Evolutionary conservation across 2,888 invertebrate genomes (phyloP), one percentile per base, ranked within the genome.

Genomic region (Diplolepis rosae): DNA sequence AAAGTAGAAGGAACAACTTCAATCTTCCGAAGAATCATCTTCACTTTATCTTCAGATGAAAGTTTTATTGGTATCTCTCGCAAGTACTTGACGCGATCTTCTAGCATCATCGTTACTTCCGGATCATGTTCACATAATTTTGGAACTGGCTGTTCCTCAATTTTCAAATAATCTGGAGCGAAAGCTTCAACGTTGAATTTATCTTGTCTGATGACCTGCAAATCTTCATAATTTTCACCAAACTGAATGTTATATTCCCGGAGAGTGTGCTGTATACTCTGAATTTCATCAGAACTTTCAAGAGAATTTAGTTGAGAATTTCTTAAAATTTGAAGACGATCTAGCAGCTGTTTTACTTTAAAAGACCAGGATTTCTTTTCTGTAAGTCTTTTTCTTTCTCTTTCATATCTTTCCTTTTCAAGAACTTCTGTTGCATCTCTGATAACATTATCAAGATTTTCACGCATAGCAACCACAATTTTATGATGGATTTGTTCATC

Each of bases 1-100:
- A 22, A 50, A 24, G 1, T 9, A 1, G 50, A 50, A 24, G 50
- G 22, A 76, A 77, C 84, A 75, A 71, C 84, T 80, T 73, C 87
- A 65, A 92, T 85, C 7, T 84, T 79, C 42, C 82, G 87, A 7
- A 82, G 79, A 22, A 92, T 82, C 83, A 90, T 88, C 71, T 87
- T 86, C 74, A 90, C 86, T 68, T 91, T 70, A 79, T 91, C 91
- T 71, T 90, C 90, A 35, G 82, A 76, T 9, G 88, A 89, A 45
- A 90, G 87, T 78, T 90, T 86, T 70, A 91, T 83, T 15, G 89
- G 89, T 71, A 87, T 79, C 24, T 85, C 87, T 0, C 91, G 91
- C 80, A 91, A 91, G 69, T 89, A 81, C 79, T 90, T 90, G 3
- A 91, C 90, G 65, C 91, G 79, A 24, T 88, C 81, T 66, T 92